A percentile compares a stretch with the other conserved stretches of the same genome.
These are phyloP conservation scores for Coryphaenoides rupestris DNA, from an alignment of 2,113 vertebrate species.

Conservation along the genomic window DNA sequence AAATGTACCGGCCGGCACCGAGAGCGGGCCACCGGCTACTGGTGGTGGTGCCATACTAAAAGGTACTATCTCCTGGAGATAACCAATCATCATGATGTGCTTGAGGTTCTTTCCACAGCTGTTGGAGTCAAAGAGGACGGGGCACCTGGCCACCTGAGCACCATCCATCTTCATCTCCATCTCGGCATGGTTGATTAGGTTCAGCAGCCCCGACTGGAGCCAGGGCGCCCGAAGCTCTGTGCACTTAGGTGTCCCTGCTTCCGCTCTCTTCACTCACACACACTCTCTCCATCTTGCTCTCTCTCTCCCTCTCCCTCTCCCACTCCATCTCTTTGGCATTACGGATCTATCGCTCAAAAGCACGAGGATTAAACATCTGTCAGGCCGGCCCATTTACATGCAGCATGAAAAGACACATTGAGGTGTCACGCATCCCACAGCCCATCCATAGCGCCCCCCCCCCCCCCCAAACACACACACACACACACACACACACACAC, in stretches of 20 bases:
- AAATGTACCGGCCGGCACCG: no score
- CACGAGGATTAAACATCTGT: slow-evolving; percentile 68
- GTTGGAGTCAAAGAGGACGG: no score
- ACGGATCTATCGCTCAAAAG: slow-evolving; percentile 55
- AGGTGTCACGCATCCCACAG: slow-evolving; percentile 23
- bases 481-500: no score
- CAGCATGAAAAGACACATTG: slow-evolving; percentile 54
- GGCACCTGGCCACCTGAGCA: no score
- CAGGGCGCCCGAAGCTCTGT: slow-evolving; percentile 17
- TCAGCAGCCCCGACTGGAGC: slow-evolving; percentile 21
- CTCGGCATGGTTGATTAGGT: slow-evolving; percentile 23
- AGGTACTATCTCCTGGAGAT: no score
- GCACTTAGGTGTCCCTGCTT: slow-evolving; percentile 33
- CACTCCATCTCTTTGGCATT: slow-evolving; percentile 33
- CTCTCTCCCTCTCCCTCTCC: slow-evolving; percentile 23
- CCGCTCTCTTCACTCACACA: not conserved
- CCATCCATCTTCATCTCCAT: no score
- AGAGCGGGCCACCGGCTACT: no score
- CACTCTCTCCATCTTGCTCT: slow-evolving; percentile 14
- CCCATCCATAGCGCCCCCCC: not conserved
- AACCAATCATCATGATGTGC: no score
- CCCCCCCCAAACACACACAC: no score
- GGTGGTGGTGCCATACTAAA: no score
- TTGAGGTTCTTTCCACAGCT: no score
- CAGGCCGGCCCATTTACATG: slow-evolving; percentile 41